Base-by-base conservation (phyloP, 2,113 vertebrate genomes). In the Caranx ignobilis region DNA sequence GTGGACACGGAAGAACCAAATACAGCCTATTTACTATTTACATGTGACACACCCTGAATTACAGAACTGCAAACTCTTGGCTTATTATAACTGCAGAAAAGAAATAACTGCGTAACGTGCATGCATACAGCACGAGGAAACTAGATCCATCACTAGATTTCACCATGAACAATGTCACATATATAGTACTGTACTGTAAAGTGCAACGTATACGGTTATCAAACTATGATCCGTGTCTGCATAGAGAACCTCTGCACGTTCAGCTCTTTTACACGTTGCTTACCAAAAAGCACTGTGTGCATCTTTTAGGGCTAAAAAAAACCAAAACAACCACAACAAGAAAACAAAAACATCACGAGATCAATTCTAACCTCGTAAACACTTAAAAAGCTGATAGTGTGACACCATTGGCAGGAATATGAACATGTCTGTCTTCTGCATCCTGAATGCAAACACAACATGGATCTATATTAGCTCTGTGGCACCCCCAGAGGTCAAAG, bases 101-200 rank as follows among this genome's bases (percentile, higher is more conserved):
- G 15, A 71, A 61, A 43, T 41, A 66, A 11, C 35, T 62, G 31
- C 31, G 19, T 57, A 13, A 60, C 34, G 66, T 65, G 48, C 64
- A 74, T 81, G 48, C 50, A 21, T 6, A 11, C 10, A 8, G 39
- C 43, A 81, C 19, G 71, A 11, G n/a, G 68, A 65, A 15, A 37
- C 65, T 21, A 66, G 11, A 50, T 74, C 52, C 26, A 13, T 39
- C 39, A 68, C 48, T 50, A 68, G 56, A 47, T 18, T 26, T 47
- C n/a, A 77, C 47, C 19, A 59, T 19, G 2, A 39, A 37, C 65
- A 18, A 9, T 34, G 21, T 59, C n/a, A 48, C 63, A 57, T 50
- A 34, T 31, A 75, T 32, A 56, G 50, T 34, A 64, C 52, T 76
- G 26, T 26, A 26, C 26, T 26, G 26, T 26, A 78, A 88, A 76